Evolutionary conservation across 2,113 vertebrate genomes (phyloP).

Genomic region (Nasalis larvatus): DNA sequence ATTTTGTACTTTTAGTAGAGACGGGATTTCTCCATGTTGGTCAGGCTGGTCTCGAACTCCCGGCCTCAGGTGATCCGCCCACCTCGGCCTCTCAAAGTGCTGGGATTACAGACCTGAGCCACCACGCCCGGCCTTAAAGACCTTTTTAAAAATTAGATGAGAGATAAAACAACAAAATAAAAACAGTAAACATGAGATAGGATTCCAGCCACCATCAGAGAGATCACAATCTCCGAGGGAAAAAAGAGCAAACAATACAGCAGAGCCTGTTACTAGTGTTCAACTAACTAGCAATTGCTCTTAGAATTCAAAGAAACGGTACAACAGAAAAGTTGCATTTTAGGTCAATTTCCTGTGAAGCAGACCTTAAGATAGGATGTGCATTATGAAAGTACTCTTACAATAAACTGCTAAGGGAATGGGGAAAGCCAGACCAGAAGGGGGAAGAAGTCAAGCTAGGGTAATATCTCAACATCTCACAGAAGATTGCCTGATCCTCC

Average conservation of each 20-base stretch:
- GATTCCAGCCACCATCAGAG: not conserved
- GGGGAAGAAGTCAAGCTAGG: not conserved
- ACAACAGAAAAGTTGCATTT: not conserved
- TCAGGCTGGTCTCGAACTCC: too few species aligned
- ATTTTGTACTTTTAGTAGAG: too few species aligned
- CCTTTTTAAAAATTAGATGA: not conserved
- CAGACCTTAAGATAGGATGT: not conserved
- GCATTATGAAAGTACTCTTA: not conserved
- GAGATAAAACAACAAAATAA: not conserved
- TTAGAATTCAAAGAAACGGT: not conserved
- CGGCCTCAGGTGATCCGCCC: too few species aligned
- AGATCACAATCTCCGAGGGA: not conserved
- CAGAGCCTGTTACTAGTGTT: not conserved
- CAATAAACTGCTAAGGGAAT: not conserved
- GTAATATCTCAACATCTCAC: not conserved
- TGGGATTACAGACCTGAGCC: too few species aligned
- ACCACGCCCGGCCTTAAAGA: too few species aligned
- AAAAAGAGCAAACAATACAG: not conserved
- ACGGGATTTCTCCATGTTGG: too few species aligned
- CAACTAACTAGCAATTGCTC: not conserved
- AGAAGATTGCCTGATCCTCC: not conserved
- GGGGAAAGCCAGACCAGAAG: not conserved
- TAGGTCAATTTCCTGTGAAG: not conserved
- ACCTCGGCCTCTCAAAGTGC: too few species aligned
- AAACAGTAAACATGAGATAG: not conserved